phyloP scores from a whole-genome alignment of 2,113 vertebrate species.

The Fulmarus glacialis region DNA sequence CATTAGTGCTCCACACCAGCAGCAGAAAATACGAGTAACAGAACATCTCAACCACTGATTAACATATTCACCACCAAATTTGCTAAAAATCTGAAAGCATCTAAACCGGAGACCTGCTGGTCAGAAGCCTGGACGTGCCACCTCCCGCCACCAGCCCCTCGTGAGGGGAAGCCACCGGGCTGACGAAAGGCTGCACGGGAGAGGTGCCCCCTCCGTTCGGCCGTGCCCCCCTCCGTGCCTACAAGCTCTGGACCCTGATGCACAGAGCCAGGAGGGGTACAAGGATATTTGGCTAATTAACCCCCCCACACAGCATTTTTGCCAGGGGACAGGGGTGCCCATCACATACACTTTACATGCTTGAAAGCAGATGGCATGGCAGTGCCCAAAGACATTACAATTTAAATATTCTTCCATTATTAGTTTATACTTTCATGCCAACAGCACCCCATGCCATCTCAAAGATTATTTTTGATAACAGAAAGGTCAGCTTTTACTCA shows the following conservation, averaged over 20 bases:
- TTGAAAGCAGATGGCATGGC: not conserved
- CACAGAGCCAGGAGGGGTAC: not conserved
- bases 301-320: not conserved
- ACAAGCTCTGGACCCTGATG: not conserved
- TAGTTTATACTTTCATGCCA: not conserved
- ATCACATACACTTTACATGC: not conserved
- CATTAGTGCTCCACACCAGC: not conserved
- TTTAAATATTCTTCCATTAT: not conserved
- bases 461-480: not conserved
- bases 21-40: not conserved
- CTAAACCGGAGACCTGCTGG: not conserved
- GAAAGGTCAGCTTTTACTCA: not conserved
- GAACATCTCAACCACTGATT: not conserved
- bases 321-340: not conserved
- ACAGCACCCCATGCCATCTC: not conserved
- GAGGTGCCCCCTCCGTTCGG: too few relatives aligned
- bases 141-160: not conserved
- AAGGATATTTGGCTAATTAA: not conserved
- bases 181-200: rapidly evolving
- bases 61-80: not conserved
- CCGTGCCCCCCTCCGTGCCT: rapidly evolving
- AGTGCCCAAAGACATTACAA: not conserved
- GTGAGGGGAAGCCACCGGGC: too few relatives aligned
- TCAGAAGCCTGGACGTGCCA: not conserved
- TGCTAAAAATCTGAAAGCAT: not conserved